Evolutionary conservation across 2,888 invertebrate genomes (phyloP), one percentile per base, ranked within the genome.

Genomic region (Drosophila paucipuncta): DNA sequence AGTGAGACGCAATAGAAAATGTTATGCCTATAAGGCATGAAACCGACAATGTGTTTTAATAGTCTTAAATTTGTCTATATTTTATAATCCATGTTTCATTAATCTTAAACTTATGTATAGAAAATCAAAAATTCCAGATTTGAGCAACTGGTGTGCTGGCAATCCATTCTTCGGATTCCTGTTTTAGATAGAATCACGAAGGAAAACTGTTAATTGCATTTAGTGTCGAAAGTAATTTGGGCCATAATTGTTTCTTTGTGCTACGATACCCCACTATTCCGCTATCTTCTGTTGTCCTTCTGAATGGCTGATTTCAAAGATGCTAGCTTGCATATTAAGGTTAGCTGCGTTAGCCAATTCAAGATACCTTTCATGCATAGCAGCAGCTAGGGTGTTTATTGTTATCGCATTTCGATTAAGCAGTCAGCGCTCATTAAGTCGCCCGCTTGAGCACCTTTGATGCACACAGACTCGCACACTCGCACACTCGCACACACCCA

Each of bases 391-490:
- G 72, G 62, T 76, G 66, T 80, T 72, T 82, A 76, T 73, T 82
- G 80, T 76, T 89, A 63, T 33, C 72, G 62, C 57, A 70, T 65
- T 68, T 59, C 37, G 68, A 65, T 64, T 58, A 57, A 68, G 69
- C 67, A 72, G 77, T 77, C 83, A 75, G 72, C 79, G 83, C 82
- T 76, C 83, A 87, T 87, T 90, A 79, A 78, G 75, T 76, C 82
- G 80, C 74, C 77, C 70, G 78, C 88, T 75, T 82, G 85, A 88
- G 80, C 83, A 80, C 85, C 85, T 85, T 67, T 58, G 47, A 28
- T 54, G 55, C 73, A 69, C 72, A 71, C 72, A 73, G 72, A 71
- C 52, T 39, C 28, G 30, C 7, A 13, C n/a, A 43, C 47, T 2
- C 55, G 11, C 62, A 57, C n/a, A 47, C 49, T 4, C 52, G 13